phyloP scores from a whole-genome alignment of 37 sponge, comb jelly and placozoan genomes.

The Amphimedon queenslandica region DNA sequence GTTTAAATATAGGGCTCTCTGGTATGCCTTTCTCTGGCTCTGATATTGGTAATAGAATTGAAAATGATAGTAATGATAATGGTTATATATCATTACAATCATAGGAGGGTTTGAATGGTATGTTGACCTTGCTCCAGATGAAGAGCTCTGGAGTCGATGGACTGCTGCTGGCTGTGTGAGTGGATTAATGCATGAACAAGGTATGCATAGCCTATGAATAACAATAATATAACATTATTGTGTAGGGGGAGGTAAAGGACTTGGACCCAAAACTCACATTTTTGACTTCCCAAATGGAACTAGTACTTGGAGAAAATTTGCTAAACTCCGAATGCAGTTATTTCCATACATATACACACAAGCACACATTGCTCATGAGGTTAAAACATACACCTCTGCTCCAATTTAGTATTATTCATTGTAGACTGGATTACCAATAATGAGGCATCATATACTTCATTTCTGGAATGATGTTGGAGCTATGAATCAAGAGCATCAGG shows the following conservation, averaged over 20 bases:
- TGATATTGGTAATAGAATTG: constrained; percentile 34
- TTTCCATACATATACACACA: constrained; percentile 67
- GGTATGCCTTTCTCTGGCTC: constrained; percentile 69
- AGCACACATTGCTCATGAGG: constrained; percentile 55
- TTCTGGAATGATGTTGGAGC: constrained; percentile 44
- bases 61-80: neutral
- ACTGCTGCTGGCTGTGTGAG: constrained; percentile 57
- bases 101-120: constrained; percentile 69
- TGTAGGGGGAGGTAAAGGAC: constrained; percentile 41
- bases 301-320: constrained; percentile 50
- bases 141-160: constrained; percentile 60
- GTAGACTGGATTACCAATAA: constrained; percentile 52
- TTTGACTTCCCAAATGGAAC: constrained; percentile 63
- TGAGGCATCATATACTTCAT: constrained; percentile 47
- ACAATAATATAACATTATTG: neutral
- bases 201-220: neutral
- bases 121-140: constrained; percentile 35
- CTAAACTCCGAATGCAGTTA: constrained; percentile 55
- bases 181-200: constrained; percentile 67
- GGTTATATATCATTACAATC: neutral
- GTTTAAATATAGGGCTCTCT: constrained; percentile 53
- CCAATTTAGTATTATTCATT: neutral
- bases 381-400: neutral
- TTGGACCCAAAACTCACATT: constrained; percentile 44
- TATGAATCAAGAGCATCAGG: constrained; percentile 43